These are phyloP conservation scores for Campoplex nolae DNA, from an alignment of 2,888 invertebrate species.

Conservation along the genomic window DNA sequence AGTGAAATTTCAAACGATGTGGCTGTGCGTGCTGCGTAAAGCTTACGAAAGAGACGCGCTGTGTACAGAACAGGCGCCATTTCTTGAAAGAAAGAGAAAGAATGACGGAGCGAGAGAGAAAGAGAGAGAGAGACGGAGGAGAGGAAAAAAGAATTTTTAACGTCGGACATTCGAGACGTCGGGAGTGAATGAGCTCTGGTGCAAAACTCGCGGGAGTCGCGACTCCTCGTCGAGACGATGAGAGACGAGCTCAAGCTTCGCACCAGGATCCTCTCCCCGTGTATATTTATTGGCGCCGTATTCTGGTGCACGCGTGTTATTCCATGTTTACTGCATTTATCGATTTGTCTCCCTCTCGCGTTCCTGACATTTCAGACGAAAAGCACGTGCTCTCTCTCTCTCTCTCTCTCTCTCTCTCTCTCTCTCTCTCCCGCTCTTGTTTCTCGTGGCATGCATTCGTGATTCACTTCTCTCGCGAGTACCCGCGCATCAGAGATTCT, in stretches of 20 bases:
- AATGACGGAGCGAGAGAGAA: not conserved
- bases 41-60: conserved; percentile 20
- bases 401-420: conserved; percentile 1
- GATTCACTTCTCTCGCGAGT: conserved; percentile 27
- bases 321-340: conserved; percentile 71
- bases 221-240: conserved; percentile 47
- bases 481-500: not conserved
- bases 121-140: not conserved
- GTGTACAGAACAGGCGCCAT: conserved; percentile 55
- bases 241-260: conserved; percentile 47
- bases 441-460: conserved; percentile 22
- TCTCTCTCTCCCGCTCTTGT: not conserved
- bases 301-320: conserved; percentile 75
- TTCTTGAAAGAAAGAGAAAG: conserved; percentile 49
- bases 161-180: conserved; percentile 75
- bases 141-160: conserved; percentile 67
- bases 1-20: conserved; percentile 41
- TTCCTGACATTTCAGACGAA: conserved; percentile 52
- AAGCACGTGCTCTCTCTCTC: conserved; percentile 28
- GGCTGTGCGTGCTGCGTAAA: conserved; percentile 10
- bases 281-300: conserved; percentile 74
- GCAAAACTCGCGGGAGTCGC: conserved; percentile 36
- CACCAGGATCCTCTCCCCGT: conserved; percentile 20
- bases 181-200: conserved; percentile 60
- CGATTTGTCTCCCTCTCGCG: conserved; percentile 47